Evolutionary conservation across 2,797 vertebrate species (phyloP).

Genomic region (Agapornis canus): DNA sequence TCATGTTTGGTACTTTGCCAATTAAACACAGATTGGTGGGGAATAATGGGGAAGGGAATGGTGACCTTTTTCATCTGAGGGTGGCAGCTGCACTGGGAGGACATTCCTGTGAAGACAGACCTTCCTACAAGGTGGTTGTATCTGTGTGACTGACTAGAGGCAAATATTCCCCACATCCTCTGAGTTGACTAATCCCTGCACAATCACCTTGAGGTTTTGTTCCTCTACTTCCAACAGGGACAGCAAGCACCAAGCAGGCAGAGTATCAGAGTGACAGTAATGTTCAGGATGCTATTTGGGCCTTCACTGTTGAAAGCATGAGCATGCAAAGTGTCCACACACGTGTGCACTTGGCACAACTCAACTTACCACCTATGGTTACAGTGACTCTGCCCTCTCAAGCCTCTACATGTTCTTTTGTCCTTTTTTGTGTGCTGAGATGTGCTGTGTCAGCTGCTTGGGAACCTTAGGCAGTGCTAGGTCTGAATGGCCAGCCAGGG

Average conservation of each 20-base stretch:
- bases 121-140: background rate
- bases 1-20: background rate
- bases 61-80: background rate
- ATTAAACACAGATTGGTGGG: background rate
- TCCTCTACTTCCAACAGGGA: background rate
- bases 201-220: background rate
- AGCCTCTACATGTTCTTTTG: background rate
- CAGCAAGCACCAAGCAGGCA: background rate
- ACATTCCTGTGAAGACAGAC: background rate
- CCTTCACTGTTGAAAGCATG: background rate
- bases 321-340: background rate
- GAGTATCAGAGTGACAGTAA: background rate
- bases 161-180: background rate
- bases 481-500: background rate
- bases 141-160: background rate
- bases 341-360: fast-evolving
- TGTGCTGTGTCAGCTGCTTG: background rate
- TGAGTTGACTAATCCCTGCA: background rate
- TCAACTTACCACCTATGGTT: background rate
- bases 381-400: background rate
- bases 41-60: background rate
- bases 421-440: background rate
- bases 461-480: background rate
- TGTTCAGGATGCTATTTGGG: background rate
- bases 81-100: background rate